Base-by-base conservation (phyloP, 64 coral and sea anemone species). In the Dendrophyllia cribrosa region DNA sequence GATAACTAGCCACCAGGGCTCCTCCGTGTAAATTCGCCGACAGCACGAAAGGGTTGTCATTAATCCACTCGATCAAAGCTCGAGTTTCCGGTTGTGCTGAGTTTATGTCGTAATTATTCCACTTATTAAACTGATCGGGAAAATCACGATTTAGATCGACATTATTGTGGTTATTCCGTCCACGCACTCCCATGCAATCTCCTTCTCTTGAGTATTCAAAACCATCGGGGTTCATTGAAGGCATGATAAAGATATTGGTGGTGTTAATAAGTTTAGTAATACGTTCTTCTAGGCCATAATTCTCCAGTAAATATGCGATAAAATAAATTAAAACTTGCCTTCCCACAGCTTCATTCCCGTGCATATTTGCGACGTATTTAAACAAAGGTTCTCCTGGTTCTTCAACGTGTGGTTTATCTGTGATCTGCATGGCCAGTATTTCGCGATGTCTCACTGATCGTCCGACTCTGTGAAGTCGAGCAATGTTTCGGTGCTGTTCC, bases 361-460 rank as follows among this genome's bases (percentile, higher is more conserved):
- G 97, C 97, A 99, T 99, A 68, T 96, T 99, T 20, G 91, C 97
- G 16, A 99, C 94, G 70, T 99, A 99, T 88, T 99, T 99, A 74
- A 99, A 99, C 91, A 96, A 80, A 72, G 97, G 97, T 88, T 99
- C 91, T 16, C 94, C 94, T 6, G 97, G 94, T 62, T 99, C 91
- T 72, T 56, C 88, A 11, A 93, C 86, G 25, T 78, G 58, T 34
- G 94, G 87, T 72, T 99, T 88, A 76, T 99, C 94, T 20, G 97
- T 96, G 44, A 99, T 99, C 70, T 96, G 97, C 12, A 99, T 22
- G 20, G 75, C 97, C 88, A 88, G 88, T 77, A 99, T 74, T 14
- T 96, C 46, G 10, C 97, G 94, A 46, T 91, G 91, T 82, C 77
- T 14, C 24, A 79, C 94, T 4, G 97, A 99, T 70, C 70, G 91